These are phyloP conservation scores for Oreochromis tanganicae DNA, from an alignment of 2,113 vertebrate genomes.

Conservation along the genomic window DNA sequence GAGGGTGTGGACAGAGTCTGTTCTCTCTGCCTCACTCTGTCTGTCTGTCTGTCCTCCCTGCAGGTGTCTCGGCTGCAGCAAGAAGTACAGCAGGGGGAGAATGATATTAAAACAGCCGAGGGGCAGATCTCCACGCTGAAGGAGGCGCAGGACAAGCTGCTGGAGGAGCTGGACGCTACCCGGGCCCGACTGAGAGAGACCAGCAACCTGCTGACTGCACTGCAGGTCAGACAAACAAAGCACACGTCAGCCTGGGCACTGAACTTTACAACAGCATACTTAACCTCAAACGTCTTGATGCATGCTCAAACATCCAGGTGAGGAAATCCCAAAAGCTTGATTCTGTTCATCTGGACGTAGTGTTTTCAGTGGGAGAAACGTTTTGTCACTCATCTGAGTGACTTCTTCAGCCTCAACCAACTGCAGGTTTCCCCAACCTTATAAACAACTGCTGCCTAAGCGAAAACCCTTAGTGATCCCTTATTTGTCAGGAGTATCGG, in stretches of 20 bases:
- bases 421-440: neutral
- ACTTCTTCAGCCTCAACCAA: neutral
- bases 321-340: neutral
- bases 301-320: neutral
- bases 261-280: neutral
- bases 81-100: conserved; percentile 83
- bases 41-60: neutral
- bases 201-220: conserved; percentile 85
- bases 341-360: neutral
- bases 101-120: conserved; percentile 83
- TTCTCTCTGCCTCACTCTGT: neutral
- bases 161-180: conserved; percentile 89
- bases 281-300: neutral
- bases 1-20: neutral
- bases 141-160: conserved; percentile 89
- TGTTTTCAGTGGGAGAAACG: neutral
- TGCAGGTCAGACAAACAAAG: conserved; percentile 77
- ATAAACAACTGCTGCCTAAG: neutral
- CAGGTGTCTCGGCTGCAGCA: conserved; percentile 85
- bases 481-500: neutral
- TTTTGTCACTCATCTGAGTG: neutral
- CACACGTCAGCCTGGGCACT: neutral
- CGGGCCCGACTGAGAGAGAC: conserved; percentile 86
- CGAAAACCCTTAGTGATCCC: neutral
- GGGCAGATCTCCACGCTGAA: conserved; percentile 88